Percentiles rank a stretch among this genome's conserved stretches.
These are phyloP conservation scores for Eupeodes latifasciatus DNA, from an alignment of 2,888 invertebrate species.

Conservation along the genomic window DNA sequence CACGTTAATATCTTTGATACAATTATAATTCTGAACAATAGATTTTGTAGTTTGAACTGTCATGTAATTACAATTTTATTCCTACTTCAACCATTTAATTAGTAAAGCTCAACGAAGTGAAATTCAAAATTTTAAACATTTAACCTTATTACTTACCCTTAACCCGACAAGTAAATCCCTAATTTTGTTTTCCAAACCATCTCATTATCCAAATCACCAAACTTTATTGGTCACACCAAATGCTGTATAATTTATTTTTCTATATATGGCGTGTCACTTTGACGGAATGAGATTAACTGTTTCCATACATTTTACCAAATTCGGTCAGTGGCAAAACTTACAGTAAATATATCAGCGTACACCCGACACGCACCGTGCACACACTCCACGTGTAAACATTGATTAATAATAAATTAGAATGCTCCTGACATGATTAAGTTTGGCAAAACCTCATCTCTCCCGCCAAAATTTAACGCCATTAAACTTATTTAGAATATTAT, in stretches of 20 bases:
- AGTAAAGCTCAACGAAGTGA: no score
- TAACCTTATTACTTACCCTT: no score
- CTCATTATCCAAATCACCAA: not conserved
- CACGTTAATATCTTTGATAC: no score
- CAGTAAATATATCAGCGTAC: not conserved
- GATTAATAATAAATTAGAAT: slow-evolving; percentile 17
- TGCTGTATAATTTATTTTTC: not conserved
- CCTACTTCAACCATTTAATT: no score
- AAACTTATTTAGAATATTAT: not conserved
- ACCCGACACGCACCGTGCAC: not conserved
- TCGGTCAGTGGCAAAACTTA: slow-evolving; percentile 11
- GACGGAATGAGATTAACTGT: not conserved
- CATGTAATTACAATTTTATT: no score
- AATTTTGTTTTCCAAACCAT: not conserved
- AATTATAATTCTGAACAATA: no score
- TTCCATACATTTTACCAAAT: not conserved
- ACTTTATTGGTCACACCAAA: not conserved
- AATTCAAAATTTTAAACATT: no score
- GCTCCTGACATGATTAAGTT: not conserved
- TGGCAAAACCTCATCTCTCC: not conserved
- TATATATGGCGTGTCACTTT: not conserved
- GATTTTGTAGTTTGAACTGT: no score
- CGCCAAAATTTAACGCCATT: not conserved
- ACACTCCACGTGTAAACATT: not conserved
- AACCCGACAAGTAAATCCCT: no score